Evolutionary conservation across 2,888 invertebrate genomes (phyloP), one percentile per base, ranked within the genome.

Genomic region (Drosophila paranaensis): DNA sequence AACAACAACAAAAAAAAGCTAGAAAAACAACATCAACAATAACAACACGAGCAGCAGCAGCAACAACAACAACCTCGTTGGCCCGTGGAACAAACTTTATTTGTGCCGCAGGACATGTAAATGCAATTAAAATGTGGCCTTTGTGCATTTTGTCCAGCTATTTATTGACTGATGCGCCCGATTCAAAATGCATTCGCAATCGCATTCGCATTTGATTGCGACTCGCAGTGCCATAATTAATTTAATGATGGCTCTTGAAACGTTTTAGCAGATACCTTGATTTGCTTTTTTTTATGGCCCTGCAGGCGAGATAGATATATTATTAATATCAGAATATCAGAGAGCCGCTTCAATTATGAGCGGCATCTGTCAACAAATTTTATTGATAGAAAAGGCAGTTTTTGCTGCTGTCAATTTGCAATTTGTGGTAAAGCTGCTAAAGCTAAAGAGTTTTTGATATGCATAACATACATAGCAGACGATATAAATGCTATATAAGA

Each of bases 101-200:
- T 67, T 71, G 55, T 64, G 76, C 82, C 78, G 77, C 78, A 80
- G 90, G 90, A 88, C 90, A 89, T 86, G 85, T 89, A 86, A 86
- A 86, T 89, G 88, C 85, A 86, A 86, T 86, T 86, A 89, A 90
- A 88, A 76, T 69, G 73, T 70, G 71, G 66, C 78, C 88, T 81
- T 75, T 85, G 77, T 77, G 50, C 20, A 42, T 37, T 63, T 35
- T 13, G 14, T 56, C 54, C 67, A 57, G 53, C 55, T 75, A 74
- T 81, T 60, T 75, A 74, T 81, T 85, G 79, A 77, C 83, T 83
- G 84, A 73, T 71, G 56, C 57, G 46, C 50, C 64, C 6, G 33
- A 58, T 64, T 79, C 51, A 64, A 79, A 70, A 66, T 64, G 71
- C 27, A n/a, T n/a, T n/a, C n/a, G 20, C 20, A 20, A 27, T 27